Conservation (phyloP, 2,113 vertebrate species). For the Phoenicopterus ruber region DNA sequence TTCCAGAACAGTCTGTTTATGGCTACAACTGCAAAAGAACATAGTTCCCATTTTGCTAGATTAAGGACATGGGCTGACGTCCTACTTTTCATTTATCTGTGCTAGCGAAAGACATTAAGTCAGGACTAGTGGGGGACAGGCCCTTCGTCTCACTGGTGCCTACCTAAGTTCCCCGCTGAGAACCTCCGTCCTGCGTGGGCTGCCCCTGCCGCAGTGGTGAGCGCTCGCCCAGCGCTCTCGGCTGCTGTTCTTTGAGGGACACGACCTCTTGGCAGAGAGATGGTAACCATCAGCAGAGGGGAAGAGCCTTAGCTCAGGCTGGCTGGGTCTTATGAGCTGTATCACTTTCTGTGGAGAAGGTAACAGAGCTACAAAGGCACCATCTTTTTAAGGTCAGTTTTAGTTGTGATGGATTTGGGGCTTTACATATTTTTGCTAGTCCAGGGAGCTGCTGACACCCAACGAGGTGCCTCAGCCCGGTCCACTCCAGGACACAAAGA, state of each 20-base stretch:
- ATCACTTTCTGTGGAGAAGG: not conserved
- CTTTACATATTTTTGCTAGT: not conserved
- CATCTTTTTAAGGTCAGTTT: not conserved
- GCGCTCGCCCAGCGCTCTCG: accelerated
- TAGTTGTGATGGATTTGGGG: not conserved
- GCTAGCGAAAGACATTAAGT: not conserved
- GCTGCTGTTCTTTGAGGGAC: not conserved
- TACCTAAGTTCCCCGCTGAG: not conserved
- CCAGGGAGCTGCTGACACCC: not conserved
- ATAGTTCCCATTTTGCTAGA: not conserved
- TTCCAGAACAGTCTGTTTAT: not conserved
- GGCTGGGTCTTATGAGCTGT: not conserved
- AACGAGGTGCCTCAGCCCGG: not conserved
- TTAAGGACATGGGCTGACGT: not conserved
- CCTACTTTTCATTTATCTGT: not conserved
- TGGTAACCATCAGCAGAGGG: not conserved
- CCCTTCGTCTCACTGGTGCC: not conserved
- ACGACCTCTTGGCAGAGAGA: not conserved
- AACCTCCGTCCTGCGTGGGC: accelerated
- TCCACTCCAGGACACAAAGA: not conserved
- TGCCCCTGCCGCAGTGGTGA: not conserved
- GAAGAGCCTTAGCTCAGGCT: not conserved
- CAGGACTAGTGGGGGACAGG: not conserved
- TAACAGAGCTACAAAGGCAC: not conserved
- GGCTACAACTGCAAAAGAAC: not conserved